These are phyloP conservation scores for Eutrigla gurnardus DNA, from an alignment of 2,797 vertebrate species.

Conservation along the genomic window DNA sequence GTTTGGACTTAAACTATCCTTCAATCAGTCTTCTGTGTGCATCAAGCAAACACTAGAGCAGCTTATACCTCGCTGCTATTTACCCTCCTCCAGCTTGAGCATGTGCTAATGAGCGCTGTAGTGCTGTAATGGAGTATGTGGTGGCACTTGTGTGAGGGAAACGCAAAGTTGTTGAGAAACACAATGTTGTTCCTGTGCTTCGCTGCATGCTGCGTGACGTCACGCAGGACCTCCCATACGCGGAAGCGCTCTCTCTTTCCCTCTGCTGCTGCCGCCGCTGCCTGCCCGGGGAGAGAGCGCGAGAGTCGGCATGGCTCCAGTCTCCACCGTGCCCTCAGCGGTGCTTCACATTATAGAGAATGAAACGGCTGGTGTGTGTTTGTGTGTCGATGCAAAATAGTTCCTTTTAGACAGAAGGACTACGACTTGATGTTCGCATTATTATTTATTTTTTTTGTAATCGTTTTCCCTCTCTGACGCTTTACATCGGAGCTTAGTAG, in stretches of 20 bases:
- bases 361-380: constrained; percentile 36
- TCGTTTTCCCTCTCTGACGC: constrained; percentile 48
- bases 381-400: constrained; percentile 16
- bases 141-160: background rate
- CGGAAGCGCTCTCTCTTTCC: constrained; percentile 67
- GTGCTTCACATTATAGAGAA: constrained; percentile 42
- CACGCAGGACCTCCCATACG: constrained; percentile 76
- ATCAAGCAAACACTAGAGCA: constrained; percentile 2
- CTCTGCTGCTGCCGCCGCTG: constrained; percentile 9
- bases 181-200: constrained; percentile 16
- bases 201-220: constrained; percentile 63
- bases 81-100: background rate
- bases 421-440: constrained; percentile 40
- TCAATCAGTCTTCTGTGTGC: background rate
- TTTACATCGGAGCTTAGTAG: constrained; percentile 75
- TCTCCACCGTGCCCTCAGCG: constrained; percentile 29
- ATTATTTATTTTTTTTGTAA: constrained; percentile 10
- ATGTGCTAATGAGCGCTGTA: background rate
- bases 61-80: background rate
- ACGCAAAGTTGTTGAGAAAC: constrained; percentile 34
- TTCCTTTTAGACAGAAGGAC: constrained; percentile 56
- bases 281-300: constrained; percentile 31
- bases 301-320: constrained; percentile 51
- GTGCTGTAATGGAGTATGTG: background rate
- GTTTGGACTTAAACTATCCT: background rate